Conservation (phyloP, 2,888 invertebrate genomes). For the Pristionchus fissidentatus region DNA sequence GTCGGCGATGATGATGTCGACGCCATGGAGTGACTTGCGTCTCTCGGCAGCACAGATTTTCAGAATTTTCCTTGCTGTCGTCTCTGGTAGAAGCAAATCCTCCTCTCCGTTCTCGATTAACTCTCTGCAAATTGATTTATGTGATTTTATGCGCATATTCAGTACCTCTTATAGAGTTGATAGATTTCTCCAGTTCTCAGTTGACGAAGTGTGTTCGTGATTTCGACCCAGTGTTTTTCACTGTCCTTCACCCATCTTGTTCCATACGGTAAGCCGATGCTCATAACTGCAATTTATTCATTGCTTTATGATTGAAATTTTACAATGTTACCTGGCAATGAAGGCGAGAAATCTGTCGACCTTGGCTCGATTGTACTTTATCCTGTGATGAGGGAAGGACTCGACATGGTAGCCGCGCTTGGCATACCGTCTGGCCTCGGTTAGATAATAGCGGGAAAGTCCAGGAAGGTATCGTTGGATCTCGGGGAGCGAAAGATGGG, state of each 20-base stretch:
- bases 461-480: background rate
- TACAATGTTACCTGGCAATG: background rate
- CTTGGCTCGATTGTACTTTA: background rate
- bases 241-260: background rate
- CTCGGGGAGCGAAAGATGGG: background rate
- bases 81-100: background rate
- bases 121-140: background rate
- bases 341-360: background rate
- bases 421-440: background rate
- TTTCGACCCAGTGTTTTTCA: background rate
- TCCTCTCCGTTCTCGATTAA: background rate
- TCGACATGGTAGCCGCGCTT: no score
- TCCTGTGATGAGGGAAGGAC: background rate
- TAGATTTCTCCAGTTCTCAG: background rate
- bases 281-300: background rate
- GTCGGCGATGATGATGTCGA: background rate
- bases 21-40: background rate
- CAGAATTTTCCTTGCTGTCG: background rate
- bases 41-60: background rate
- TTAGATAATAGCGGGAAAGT: background rate
- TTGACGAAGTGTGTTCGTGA: background rate
- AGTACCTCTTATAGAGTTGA: background rate
- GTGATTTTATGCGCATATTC: background rate
- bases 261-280: background rate
- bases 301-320: background rate